A percentile compares a stretch with the other conserved stretches of the same genome.
phyloP scores from a whole-genome alignment of 2,797 vertebrate genomes.

The Alfaro cultratus region DNA sequence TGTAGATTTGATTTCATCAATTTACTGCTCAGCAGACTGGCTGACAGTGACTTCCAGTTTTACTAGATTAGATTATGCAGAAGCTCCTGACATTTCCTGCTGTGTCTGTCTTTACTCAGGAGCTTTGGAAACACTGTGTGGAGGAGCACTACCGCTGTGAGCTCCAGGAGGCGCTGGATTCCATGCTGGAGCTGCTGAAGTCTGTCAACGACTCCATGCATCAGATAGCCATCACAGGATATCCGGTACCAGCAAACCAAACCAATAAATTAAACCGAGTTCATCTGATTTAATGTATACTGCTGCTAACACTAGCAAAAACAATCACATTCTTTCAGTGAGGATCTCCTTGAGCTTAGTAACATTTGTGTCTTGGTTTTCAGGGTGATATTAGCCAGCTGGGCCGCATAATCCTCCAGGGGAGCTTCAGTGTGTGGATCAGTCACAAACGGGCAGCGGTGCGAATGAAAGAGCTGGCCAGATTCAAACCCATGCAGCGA shows the following conservation, averaged over 20 bases:
- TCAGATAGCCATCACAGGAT: conserved; percentile 96
- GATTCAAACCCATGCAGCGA: conserved; percentile 98
- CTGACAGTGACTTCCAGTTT: conserved; percentile 9
- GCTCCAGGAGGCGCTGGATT: conserved; percentile 90
- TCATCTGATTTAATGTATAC: neutral
- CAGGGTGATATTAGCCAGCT: conserved; percentile 92
- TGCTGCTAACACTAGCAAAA: neutral
- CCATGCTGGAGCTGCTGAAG: conserved; percentile 95
- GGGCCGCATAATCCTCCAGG: conserved; percentile 92
- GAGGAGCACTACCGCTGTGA: conserved; percentile 84
- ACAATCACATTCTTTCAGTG: neutral
- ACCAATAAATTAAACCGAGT: neutral
- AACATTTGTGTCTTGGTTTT: neutral
- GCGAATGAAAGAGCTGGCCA: conserved; percentile 95
- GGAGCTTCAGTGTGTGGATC: conserved; percentile 94
- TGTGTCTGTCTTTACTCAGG: conserved; percentile 75
- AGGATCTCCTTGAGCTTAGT: neutral
- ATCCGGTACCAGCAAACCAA: conserved; percentile 80
- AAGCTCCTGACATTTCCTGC: conserved; percentile 25
- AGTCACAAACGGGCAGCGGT: conserved; percentile 91
- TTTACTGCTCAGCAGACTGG: conserved; percentile 24
- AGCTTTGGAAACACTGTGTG: conserved; percentile 91
- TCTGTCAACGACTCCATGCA: conserved; percentile 99
- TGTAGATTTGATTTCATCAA: conserved; percentile 5
- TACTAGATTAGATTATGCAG: conserved; percentile 21